Evolutionary conservation across 2,113 vertebrate species (phyloP).

Genomic region (Nibea coibor): DNA sequence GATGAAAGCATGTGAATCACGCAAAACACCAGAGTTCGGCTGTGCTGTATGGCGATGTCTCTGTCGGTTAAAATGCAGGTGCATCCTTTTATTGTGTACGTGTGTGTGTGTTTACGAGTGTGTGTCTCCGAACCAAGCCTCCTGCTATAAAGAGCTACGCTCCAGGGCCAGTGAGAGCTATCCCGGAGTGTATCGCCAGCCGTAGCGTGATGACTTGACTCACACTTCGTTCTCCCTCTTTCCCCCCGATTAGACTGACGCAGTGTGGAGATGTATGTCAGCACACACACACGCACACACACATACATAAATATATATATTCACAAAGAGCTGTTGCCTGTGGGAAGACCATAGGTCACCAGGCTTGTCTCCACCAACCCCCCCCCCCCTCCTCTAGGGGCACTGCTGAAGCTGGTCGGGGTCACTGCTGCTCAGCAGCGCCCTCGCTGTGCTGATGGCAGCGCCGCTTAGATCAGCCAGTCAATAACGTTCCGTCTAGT

Average conservation of each 20-base stretch:
- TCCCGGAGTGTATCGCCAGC: conserved; percentile 68
- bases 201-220: conserved; percentile 75
- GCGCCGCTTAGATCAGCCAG: conserved; percentile 23
- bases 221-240: conserved; percentile 68
- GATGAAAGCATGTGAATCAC: neutral
- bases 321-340: conserved; percentile 39
- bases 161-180: conserved; percentile 56
- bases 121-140: conserved; percentile 38
- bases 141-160: conserved; percentile 72
- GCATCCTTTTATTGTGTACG: conserved; percentile 7
- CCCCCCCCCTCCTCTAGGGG: conserved; percentile 26
- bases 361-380: conserved; percentile 35
- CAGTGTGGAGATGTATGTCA: conserved; percentile 53
- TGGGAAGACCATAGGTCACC: conserved; percentile 42
- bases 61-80: conserved; percentile 44
- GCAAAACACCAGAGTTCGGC: conserved; percentile 8
- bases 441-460: conserved; percentile 29
- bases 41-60: neutral
- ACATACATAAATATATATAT: neutral
- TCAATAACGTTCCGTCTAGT: conserved; percentile 41
- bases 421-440: conserved; percentile 48
- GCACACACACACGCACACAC: conserved; percentile 7
- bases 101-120: conserved; percentile 25
- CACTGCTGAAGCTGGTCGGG: conserved; percentile 30
- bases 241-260: conserved; percentile 68